Conservation (phyloP, 2,797 vertebrate genomes). For the Typhlichthys subterraneus region DNA sequence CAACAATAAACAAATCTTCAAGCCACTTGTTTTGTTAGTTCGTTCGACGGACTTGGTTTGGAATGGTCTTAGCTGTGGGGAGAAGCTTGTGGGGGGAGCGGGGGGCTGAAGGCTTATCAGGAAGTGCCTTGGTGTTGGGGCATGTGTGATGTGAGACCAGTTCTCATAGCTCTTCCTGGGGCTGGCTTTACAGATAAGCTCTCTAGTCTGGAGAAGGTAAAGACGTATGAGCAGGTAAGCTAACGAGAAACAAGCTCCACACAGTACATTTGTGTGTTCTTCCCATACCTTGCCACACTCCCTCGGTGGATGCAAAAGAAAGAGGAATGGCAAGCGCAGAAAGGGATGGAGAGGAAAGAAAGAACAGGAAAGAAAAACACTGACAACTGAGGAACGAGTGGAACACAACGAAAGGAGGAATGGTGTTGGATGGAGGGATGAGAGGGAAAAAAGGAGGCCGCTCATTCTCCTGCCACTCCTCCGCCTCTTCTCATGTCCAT, state of each 20-base stretch:
- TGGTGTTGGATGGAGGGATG: constrained; percentile 72
- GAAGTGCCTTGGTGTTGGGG: constrained; percentile 60
- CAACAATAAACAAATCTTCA: no score
- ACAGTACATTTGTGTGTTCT: constrained; percentile 8
- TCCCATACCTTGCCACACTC: constrained; percentile 58
- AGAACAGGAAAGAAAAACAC: neutral
- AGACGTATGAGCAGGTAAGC: constrained; percentile 8
- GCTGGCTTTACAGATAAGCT: constrained; percentile 71
- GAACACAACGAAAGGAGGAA: constrained; percentile 75
- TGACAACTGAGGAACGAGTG: constrained; percentile 70
- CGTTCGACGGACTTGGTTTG: constrained; percentile 56
- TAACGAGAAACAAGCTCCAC: no score
- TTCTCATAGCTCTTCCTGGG: constrained; percentile 58
- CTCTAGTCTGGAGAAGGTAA: constrained; percentile 67
- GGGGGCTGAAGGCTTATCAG: constrained; percentile 66
- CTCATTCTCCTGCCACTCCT: constrained; percentile 59
- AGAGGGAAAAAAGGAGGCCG: constrained; percentile 68
- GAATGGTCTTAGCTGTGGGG: constrained; percentile 8
- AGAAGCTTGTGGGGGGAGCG: no score
- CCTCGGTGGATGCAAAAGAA: constrained; percentile 40
- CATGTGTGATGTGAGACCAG: constrained; percentile 74
- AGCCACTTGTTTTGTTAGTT: no score
- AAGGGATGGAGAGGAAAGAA: constrained; percentile 21
- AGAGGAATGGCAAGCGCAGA: constrained; percentile 59
- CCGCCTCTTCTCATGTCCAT: constrained; percentile 28